phyloP scores from a whole-genome alignment of 2,888 invertebrate genomes.

The Cheilosia scutellata region DNA sequence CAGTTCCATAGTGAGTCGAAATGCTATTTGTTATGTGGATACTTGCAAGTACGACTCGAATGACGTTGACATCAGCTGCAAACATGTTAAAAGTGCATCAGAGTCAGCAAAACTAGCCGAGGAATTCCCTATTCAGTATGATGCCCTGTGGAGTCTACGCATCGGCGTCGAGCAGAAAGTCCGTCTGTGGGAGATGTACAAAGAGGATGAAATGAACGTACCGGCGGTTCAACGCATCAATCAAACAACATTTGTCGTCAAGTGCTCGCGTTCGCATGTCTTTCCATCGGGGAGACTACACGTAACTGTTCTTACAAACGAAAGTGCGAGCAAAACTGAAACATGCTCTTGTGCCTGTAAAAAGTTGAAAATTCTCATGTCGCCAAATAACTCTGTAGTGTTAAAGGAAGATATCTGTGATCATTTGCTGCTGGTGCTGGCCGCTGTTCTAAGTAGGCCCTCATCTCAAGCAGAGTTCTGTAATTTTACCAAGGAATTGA shows the following conservation, averaged over 20 bases:
- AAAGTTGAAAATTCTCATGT: constrained; percentile 82
- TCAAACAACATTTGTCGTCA: constrained; percentile 81
- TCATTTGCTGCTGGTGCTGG: constrained; percentile 81
- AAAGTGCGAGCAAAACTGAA: constrained; percentile 77
- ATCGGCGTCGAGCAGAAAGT: constrained; percentile 80
- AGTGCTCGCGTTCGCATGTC: constrained; percentile 80
- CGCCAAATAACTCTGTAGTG: constrained; percentile 81
- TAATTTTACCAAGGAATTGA: constrained; percentile 80
- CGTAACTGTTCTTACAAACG: constrained; percentile 80
- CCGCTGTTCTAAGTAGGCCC: constrained; percentile 80
- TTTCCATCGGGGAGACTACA: constrained; percentile 82
- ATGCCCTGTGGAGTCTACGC: constrained; percentile 81
- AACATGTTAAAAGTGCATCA: constrained; percentile 79
- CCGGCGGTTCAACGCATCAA: constrained; percentile 82
- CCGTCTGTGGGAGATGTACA: constrained; percentile 81
- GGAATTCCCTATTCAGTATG: constrained; percentile 79
- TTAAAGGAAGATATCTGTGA: constrained; percentile 83
- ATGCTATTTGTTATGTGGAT: constrained; percentile 80
- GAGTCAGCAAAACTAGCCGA: constrained; percentile 78
- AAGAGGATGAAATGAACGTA: constrained; percentile 78
- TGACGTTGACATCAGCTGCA: constrained; percentile 78
- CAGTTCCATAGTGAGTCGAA: constrained; percentile 81
- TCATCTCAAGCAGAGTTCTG: constrained; percentile 79
- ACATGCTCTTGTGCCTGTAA: constrained; percentile 82
- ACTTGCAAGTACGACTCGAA: constrained; percentile 79